Base-by-base conservation (phyloP, 2,113 vertebrate species). In the Holacanthus passer region DNA sequence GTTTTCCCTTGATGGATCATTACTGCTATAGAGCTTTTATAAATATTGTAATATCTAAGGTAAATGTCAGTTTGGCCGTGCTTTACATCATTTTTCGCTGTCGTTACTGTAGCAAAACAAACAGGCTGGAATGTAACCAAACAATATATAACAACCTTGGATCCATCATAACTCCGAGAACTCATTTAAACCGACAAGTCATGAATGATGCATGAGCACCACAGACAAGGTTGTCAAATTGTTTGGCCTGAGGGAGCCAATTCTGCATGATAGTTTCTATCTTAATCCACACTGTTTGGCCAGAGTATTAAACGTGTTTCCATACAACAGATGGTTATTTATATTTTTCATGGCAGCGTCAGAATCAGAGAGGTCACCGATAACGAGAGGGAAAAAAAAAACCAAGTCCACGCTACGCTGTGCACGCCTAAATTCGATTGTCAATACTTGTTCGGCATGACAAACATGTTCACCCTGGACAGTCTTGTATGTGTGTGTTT, bases 191-290 rank as follows among this genome's bases (percentile, higher is more conserved):
- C 58, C 2, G 62, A 83, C 85, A 84, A 79, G 75, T 81, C 73
- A 84, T 89, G 90, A 81, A 92, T 89, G 78, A 85, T 91, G 73
- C 71, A 89, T 59, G 53, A 79, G 76, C 67, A 67, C 55, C 70
- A 86, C 67, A 77, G 72, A 87, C 69, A 56, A 73, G 80, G 70
- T 85, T 83, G 79, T 89, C 74, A 85, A 79, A 86, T 47, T 53
- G 47, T 82, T 77, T 76, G 79, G 79, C 81, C 75, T 20, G 53
- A 77, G 65, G 84, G 63, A 77, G 55, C 59, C 60, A 27, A 1
- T 73, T 74, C 64, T 77, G 55, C 69, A 53, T 75, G 62, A 91
- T 73, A 45, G 79, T 84, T 81, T 74, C 70, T 48, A 58, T 74
- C 71, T 82, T 81, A 73, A 73, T 82, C 19, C 83, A 67, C 74